Base-by-base conservation (phyloP, 2,888 invertebrate genomes). In the Ceramica pisi region DNA sequence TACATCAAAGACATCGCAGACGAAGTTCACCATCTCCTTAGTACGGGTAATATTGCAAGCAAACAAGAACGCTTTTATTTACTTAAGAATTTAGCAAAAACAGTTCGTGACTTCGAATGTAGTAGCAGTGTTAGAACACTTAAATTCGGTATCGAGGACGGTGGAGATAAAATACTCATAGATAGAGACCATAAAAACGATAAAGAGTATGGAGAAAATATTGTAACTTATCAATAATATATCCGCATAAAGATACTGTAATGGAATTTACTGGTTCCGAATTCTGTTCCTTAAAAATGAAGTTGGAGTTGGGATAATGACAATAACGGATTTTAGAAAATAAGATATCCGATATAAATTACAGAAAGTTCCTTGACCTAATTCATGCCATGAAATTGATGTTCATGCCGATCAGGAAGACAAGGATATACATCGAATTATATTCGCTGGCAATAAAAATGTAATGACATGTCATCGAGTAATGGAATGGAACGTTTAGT, bases 101-200 rank as follows among this genome's bases (percentile, higher is more conserved):
- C 83, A 75, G 85, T 71, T 75, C 87, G 87, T 87, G 87, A 82
- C 86, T 84, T 41, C 21, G 85, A 87, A 87, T 87, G 55, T 76
- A 67, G 71, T 69, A 76, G 55, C 68, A 77, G 86, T 60, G 74
- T 87, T 87, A 86, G 74, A 64, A 62, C 55, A 67, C 76, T 78
- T 75, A 77, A 81, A 81, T 62, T 73, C 56, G 38, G 74, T 70
- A 78, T 70, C 35, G 57, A 67, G 61, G 46, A 71, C 71, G 61
- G 38, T 3, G 57, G n/a, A 56, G 57, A 74, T 66, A 75, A 71
- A 56, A 56, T 31, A 70, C n/a, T 38, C 53, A 26, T 41, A 61
- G 10, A 68, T 21, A 44, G 56, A 14, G n/a, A 23, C 14, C 46
- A 69, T 55, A 79, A 72, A 75, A 60, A 55, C 12, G 9, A 67